These are phyloP conservation scores for Vireo griseus DNA, from an alignment of 2,797 vertebrate genomes.

Conservation along the genomic window DNA sequence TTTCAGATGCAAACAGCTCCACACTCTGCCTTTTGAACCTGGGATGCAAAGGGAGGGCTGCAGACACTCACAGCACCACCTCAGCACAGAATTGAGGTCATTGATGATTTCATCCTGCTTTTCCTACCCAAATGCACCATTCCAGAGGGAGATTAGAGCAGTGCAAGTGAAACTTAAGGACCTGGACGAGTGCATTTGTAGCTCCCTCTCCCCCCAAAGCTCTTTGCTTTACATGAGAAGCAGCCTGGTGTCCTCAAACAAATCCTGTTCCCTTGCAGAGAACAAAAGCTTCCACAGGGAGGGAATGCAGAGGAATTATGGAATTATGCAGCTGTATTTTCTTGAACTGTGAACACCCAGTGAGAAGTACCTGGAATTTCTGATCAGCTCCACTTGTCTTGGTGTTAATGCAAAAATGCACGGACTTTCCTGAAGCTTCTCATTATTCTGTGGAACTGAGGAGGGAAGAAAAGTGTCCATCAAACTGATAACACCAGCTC, in stretches of 20 bases:
- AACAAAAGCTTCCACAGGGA: background rate
- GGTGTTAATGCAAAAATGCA: constrained; percentile 94
- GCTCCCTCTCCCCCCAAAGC: background rate
- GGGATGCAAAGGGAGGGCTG: background rate
- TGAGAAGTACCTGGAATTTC: constrained; percentile 87
- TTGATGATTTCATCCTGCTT: fast-evolving
- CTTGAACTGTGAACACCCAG: background rate
- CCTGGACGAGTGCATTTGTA: background rate
- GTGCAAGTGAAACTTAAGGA: background rate
- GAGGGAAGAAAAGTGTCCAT: background rate
- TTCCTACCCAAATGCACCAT: background rate
- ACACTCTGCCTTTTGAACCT: background rate
- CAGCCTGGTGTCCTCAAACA: background rate
- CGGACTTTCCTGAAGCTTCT: constrained; percentile 96
- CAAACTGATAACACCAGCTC: background rate
- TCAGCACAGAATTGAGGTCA: background rate
- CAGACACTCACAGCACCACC: background rate
- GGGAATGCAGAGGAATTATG: background rate
- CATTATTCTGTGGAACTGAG: constrained; percentile 92
- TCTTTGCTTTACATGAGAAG: background rate
- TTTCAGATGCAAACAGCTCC: background rate
- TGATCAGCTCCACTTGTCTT: constrained; percentile 91
- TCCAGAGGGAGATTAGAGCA: background rate
- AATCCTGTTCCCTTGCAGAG: background rate
- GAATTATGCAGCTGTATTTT: background rate